phyloP scores from a whole-genome alignment of 64 coral and sea anemone species.

The Exaiptasia diaphana region DNA sequence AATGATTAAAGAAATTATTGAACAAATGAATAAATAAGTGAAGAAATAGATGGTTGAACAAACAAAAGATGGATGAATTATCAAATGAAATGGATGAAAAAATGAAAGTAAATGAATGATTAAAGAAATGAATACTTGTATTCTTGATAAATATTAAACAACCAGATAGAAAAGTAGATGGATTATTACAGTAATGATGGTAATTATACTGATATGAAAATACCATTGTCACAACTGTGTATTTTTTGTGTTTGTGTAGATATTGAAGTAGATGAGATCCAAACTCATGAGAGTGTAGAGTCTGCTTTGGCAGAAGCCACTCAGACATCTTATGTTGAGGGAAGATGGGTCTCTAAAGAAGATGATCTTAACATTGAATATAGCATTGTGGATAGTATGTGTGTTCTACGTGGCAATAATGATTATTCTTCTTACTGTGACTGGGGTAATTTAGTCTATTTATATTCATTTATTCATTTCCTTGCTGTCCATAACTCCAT shows the following conservation, averaged over 20 bases:
- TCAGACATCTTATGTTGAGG: conserved; percentile 84
- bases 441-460: conserved; percentile 62
- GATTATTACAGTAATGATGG: no score
- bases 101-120: no score
- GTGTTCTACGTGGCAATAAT: conserved; percentile 48
- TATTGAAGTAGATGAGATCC: conserved; percentile 1
- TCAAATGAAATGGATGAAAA: no score
- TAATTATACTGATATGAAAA: no score
- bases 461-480: neutral
- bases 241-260: neutral
- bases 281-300: conserved; percentile 60
- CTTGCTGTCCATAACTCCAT: neutral
- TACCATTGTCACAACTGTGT: no score
- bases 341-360: conserved; percentile 82
- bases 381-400: conserved; percentile 65
- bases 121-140: no score
- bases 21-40: no score
- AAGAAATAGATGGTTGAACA: no score
- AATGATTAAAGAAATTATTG: no score
- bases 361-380: conserved; percentile 62
- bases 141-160: no score
- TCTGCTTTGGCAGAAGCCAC: conserved; percentile 85
- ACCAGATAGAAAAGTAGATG: no score
- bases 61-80: no score
- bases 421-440: conserved; percentile 74